Evolutionary conservation across 2,888 invertebrate genomes (phyloP).

Genomic region (Brenthis daphne): DNA sequence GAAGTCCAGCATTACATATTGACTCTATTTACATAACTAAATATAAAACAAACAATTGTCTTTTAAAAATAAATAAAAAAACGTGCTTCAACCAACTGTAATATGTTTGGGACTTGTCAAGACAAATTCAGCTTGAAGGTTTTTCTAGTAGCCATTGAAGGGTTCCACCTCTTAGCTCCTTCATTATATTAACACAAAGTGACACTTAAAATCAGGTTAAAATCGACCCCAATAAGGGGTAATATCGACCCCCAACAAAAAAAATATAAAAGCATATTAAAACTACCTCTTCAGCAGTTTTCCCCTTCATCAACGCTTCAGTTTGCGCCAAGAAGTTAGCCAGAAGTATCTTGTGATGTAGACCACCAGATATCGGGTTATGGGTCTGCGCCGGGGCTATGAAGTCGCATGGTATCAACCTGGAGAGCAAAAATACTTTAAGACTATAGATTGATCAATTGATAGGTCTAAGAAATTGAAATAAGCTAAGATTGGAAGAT

Average conservation of each 20-base stretch:
- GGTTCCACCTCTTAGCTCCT: no score
- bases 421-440: constrained; percentile 42
- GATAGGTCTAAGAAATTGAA: no score
- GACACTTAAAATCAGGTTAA: no score
- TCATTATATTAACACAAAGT: no score
- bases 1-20: no score
- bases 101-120: no score
- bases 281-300: constrained; percentile 75
- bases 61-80: not conserved
- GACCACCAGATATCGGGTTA: constrained; percentile 90
- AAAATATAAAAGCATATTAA: no score
- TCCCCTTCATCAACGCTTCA: constrained; percentile 96
- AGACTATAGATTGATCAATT: not conserved
- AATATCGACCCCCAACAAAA: no score
- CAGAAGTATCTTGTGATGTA: constrained; percentile 96
- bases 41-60: not conserved
- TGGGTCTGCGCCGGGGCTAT: constrained; percentile 96
- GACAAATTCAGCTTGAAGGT: no score
- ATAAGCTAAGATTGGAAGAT: no score
- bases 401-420: constrained; percentile 98
- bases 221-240: no score
- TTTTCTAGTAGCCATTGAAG: not conserved
- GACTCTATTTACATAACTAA: not conserved
- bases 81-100: no score
- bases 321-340: constrained; percentile 99